Conservation (phyloP, 2,888 invertebrate genomes). For the Synergus umbraculus region DNA sequence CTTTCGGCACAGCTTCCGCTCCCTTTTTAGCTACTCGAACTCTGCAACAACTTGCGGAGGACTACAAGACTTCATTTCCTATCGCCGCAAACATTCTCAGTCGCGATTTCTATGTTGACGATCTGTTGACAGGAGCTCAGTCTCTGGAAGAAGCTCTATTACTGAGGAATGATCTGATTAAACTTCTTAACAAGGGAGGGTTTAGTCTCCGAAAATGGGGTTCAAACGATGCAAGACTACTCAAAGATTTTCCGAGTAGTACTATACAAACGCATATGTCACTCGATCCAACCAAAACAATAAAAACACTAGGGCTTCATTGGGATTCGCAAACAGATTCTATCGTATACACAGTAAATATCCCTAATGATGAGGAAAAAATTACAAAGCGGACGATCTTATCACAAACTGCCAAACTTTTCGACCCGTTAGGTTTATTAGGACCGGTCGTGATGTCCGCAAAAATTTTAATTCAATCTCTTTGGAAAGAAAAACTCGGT, state of each 20-base stretch:
- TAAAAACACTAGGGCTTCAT: no score
- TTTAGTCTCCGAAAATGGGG: constrained; percentile 26
- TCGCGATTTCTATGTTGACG: constrained; percentile 63
- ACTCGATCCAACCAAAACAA: not conserved
- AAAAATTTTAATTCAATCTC: not conserved
- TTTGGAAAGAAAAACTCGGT: not conserved
- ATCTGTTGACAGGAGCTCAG: constrained; percentile 54
- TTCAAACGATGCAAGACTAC: constrained; percentile 39
- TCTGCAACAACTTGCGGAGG: constrained; percentile 54
- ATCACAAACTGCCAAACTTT: no score
- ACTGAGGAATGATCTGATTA: constrained; percentile 29
- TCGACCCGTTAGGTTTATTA: no score
- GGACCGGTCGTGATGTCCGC: not conserved
- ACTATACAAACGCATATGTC: constrained; percentile 9
- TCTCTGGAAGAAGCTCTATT: constrained; percentile 6
- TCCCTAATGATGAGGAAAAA: not conserved
- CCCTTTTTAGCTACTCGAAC: constrained; percentile 53
- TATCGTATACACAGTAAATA: not conserved
- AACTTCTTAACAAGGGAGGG: constrained; percentile 41
- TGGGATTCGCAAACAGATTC: not conserved
- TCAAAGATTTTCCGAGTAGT: not conserved
- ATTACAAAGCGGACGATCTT: no score
- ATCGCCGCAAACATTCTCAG: constrained; percentile 45
- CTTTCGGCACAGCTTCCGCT: constrained; percentile 43
- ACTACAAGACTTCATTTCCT: constrained; percentile 50